Evolutionary conservation across 2,888 invertebrate species (phyloP).

Genomic region (Drosophila diplacantha): DNA sequence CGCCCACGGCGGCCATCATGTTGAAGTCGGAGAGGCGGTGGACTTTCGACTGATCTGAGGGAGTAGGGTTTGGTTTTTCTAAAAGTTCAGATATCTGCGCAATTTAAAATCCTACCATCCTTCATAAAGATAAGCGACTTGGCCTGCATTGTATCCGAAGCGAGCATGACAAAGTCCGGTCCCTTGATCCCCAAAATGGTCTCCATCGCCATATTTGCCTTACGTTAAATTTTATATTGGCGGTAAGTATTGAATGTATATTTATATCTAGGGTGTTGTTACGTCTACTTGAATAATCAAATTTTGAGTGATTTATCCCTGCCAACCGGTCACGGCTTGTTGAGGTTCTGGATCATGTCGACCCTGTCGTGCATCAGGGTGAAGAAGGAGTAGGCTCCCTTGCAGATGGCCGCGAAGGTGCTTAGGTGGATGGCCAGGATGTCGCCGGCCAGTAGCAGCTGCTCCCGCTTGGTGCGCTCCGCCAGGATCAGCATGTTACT

Average conservation of each 20-base stretch:
- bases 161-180: conserved; percentile 91
- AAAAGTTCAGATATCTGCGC: background rate
- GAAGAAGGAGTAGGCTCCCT: conserved; percentile 60
- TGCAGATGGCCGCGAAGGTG: conserved; percentile 57
- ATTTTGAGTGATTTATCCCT: background rate
- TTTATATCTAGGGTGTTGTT: background rate
- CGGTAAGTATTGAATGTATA: background rate
- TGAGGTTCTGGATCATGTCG: conserved; percentile 14
- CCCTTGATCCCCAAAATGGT: conserved; percentile 93
- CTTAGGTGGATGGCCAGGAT: conserved; percentile 53
- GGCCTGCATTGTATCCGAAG: conserved; percentile 91
- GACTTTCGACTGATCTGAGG: conserved; percentile 92
- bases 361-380: conserved; percentile 47
- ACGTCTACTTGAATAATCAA: background rate
- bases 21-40: conserved; percentile 91
- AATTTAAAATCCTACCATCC: conserved; percentile 45
- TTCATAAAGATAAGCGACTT: conserved; percentile 95
- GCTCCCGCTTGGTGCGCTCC: conserved; percentile 39
- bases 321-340: background rate
- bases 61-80: background rate
- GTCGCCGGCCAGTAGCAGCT: conserved; percentile 45
- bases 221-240: conserved; percentile 33
- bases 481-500: conserved; percentile 39
- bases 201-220: conserved; percentile 81
- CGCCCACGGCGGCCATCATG: conserved; percentile 94